Percentiles rank a stretch among this genome's conserved stretches.
Evolutionary conservation across 2,113 vertebrate genomes (phyloP).

Genomic region (Herpetotheres cachinnans): DNA sequence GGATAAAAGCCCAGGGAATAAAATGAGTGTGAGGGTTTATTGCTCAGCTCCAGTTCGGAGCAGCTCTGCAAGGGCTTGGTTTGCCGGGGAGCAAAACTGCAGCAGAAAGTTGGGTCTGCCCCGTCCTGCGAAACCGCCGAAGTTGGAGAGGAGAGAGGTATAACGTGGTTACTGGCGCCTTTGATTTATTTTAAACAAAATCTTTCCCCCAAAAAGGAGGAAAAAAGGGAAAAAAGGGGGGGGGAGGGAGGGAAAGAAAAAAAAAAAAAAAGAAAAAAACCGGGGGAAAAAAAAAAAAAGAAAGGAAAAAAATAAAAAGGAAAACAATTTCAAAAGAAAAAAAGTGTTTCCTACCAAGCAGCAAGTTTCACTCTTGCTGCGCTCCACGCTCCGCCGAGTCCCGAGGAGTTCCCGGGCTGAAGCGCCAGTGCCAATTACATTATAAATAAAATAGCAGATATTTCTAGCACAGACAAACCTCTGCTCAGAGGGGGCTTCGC

Average conservation of each 20-base stretch:
- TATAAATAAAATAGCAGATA: not conserved
- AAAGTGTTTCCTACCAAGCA: not conserved
- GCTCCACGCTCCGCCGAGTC: not conserved
- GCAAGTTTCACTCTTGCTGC: slow-evolving; percentile 30
- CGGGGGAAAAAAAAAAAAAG: fast-evolving
- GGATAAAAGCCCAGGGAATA: not conserved
- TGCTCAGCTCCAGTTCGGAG: not conserved
- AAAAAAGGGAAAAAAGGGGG: fast-evolving
- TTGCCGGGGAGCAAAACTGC: not conserved
- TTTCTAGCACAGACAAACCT: not conserved
- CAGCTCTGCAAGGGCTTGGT: too few relatives aligned
- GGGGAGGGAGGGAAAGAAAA: not conserved
- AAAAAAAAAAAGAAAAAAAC: too few relatives aligned
- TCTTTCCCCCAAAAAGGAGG: fast-evolving
- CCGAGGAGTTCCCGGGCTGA: not conserved
- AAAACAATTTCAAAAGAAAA: too few relatives aligned
- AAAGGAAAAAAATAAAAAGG: not conserved
- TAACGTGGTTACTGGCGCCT: not conserved
- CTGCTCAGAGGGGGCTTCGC: not conserved
- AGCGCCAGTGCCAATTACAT: not conserved
- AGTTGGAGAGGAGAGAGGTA: not conserved
- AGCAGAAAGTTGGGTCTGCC: not conserved
- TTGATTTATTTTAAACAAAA: not conserved
- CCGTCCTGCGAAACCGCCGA: not conserved
- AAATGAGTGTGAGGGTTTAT: not conserved